phyloP scores from a whole-genome alignment of 2,797 vertebrate species.

The Chaenodraco wilsoni region DNA sequence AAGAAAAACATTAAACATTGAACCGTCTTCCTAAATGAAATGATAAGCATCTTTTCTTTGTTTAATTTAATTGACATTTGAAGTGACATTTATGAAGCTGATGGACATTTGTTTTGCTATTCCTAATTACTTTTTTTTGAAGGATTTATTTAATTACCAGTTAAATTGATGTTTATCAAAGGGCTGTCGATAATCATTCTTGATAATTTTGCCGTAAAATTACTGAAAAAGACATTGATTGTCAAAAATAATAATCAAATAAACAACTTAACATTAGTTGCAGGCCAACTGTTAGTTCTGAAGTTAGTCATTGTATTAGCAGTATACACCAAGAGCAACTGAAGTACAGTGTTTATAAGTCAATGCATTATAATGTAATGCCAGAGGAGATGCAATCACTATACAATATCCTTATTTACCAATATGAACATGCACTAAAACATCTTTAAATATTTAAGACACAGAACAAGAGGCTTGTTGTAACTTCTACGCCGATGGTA shows the following conservation, averaged over 20 bases:
- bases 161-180: neutral
- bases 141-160: neutral
- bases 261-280: neutral
- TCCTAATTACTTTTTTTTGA: neutral
- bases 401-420: neutral
- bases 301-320: neutral
- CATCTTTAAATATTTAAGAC: neutral
- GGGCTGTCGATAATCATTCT: neutral
- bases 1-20: neutral
- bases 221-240: neutral
- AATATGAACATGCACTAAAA: neutral
- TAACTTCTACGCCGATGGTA: neutral
- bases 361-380: neutral
- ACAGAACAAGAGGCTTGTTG: constrained; percentile 6
- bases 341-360: neutral
- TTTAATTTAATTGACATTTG: neutral
- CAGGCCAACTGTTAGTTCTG: neutral
- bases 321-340: neutral
- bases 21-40: neutral
- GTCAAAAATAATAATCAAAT: neutral
- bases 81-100: neutral
- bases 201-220: neutral
- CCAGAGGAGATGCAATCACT: neutral
- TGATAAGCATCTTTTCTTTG: neutral
- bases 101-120: neutral